These are phyloP conservation scores for Anguilla megastoma DNA, from an alignment of 2,797 vertebrate genomes.

Conservation along the genomic window DNA sequence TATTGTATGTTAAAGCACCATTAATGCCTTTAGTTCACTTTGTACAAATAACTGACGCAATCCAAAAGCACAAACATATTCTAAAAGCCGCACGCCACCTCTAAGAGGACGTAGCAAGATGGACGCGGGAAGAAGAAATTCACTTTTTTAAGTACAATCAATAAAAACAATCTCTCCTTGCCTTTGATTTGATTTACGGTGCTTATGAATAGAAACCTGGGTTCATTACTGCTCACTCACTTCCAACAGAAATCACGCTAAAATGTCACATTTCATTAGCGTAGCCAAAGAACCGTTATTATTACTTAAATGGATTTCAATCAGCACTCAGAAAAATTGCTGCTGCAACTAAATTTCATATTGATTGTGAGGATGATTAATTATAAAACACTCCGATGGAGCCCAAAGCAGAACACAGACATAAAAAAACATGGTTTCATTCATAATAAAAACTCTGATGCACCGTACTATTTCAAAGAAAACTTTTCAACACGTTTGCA, in stretches of 20 bases:
- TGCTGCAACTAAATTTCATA: slow-evolving; percentile 1
- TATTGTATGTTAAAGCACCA: neutral
- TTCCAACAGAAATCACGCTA: neutral
- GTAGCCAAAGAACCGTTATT: neutral
- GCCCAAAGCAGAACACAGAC: neutral
- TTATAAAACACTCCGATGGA: neutral
- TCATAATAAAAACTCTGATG: neutral
- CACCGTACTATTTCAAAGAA: neutral
- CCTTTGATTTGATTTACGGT: slow-evolving; percentile 27
- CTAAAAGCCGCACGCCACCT: neutral
- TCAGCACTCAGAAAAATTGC: slow-evolving; percentile 13
- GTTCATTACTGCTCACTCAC: slow-evolving; percentile 13
- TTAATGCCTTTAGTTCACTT: neutral
- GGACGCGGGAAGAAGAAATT: neutral
- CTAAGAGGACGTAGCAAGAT: neutral
- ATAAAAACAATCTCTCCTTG: slow-evolving; percentile 17
- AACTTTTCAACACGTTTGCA: neutral
- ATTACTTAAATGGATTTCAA: slow-evolving; percentile 29
- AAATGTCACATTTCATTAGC: slow-evolving; percentile 28
- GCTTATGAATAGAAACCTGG: slow-evolving; percentile 14
- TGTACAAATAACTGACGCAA: neutral
- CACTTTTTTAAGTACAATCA: neutral
- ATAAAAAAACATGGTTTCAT: neutral
- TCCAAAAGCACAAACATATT: neutral
- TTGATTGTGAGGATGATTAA: slow-evolving; percentile 21